These are phyloP conservation scores for Molossus alvarezi DNA, from an alignment of 2,797 vertebrate species.

Conservation along the genomic window DNA sequence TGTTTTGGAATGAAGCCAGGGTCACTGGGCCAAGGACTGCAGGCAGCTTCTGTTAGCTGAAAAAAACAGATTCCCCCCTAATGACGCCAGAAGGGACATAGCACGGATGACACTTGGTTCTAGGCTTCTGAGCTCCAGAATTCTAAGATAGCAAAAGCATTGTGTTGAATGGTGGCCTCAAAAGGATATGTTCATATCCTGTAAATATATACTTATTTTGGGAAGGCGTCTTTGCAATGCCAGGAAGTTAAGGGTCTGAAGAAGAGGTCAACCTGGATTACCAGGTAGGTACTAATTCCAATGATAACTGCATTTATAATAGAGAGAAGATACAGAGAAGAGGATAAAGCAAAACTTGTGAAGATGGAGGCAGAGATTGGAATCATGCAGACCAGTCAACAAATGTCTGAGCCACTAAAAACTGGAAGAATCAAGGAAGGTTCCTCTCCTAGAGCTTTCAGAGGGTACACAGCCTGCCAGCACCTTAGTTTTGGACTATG, in stretches of 20 bases:
- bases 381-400: neutral
- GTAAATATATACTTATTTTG: neutral
- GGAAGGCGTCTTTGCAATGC: neutral
- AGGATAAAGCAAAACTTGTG: neutral
- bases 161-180: neutral
- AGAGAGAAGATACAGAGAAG: neutral
- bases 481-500: neutral
- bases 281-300: neutral
- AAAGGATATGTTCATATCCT: neutral
- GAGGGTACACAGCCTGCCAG: accelerated
- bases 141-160: neutral
- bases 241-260: neutral
- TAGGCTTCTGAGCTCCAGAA: neutral
- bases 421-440: neutral
- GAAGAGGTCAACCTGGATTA: neutral
- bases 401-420: neutral
- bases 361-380: neutral
- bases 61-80: neutral
- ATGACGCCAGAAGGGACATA: neutral
- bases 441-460: neutral
- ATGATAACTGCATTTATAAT: neutral
- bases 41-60: neutral
- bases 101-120: neutral
- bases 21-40: neutral
- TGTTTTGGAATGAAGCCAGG: neutral